Base-by-base conservation (phyloP, 35 echinoderm and acorn worm genomes). In the Patiria miniata region DNA sequence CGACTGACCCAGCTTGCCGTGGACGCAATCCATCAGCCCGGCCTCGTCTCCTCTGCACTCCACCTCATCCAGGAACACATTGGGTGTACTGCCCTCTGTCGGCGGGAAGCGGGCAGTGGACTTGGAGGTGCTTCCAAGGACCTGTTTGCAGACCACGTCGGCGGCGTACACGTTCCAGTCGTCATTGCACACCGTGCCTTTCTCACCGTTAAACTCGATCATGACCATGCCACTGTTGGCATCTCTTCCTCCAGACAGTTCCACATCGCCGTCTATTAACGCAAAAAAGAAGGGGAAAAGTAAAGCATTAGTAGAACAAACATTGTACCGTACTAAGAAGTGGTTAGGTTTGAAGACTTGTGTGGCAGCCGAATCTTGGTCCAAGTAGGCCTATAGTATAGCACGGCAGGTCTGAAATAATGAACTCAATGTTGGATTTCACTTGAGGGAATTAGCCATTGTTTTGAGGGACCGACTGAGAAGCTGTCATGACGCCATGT, bases 121-220 rank as follows among this genome's bases (percentile, higher is more conserved):
- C 9, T 73, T 73, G 2, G 65, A 73, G 26, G 30, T 73, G 65
- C 26, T 73, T 15, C 65, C 65, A 10, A 7, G 18, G 2, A 23
- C 9, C 0, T 73, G 65, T 30, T 73, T 73, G 26, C 65, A 73
- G 65, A 73, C 65, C 26, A 73, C 65, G 65, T 73, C 65, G 65
- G 65, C 65, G 26, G 65, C 65, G 65, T 73, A 73, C 21, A 73
- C 65, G 65, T 73, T 23, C 21, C 19, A 73, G 65, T 30, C 65
- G 65, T 73, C 26, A 23, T 73, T 73, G 65, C 65, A 80, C 47
- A 52, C 47, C 17, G 26, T 30, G 26, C 65, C 65, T 23, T 36
- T 18, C 34, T 73, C 14, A 2, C 65, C 65, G 65, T 7, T 23
- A 10, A 73, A 73, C 34, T 73, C 65, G 65, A 73, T 73, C 1